phyloP scores from a whole-genome alignment of 1,140 invertebrate genomes.

The Ooceraea biroi region DNA sequence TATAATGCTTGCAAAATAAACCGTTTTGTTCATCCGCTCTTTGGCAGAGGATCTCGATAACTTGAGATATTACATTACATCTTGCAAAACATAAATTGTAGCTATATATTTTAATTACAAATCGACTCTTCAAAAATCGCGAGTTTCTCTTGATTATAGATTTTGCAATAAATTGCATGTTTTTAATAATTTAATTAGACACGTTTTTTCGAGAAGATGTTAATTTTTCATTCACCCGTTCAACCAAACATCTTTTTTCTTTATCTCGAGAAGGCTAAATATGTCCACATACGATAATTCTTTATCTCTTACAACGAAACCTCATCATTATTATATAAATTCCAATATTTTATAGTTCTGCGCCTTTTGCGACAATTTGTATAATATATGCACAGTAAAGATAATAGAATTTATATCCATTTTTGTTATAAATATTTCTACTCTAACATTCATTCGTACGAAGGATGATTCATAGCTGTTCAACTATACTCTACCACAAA shows the following conservation, averaged over 20 bases:
- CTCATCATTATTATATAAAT: background rate
- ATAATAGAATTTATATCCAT: background rate
- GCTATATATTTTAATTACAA: background rate
- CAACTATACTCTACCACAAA: background rate
- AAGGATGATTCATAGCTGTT: conserved; percentile 1
- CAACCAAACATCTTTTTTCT: no score
- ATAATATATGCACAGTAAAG: background rate
- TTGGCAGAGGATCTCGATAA: background rate
- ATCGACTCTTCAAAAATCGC: background rate
- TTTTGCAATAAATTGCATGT: background rate
- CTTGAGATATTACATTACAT: background rate
- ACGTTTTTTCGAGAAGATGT: background rate
- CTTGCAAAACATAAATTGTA: background rate
- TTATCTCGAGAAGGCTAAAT: no score
- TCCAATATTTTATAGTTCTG: background rate
- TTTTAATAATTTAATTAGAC: background rate
- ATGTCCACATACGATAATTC: no score
- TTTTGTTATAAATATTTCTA: background rate
- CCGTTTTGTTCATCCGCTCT: no score
- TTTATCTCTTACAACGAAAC: background rate
- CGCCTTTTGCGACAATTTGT: background rate
- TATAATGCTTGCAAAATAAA: background rate
- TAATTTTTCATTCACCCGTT: background rate
- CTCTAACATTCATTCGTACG: background rate
- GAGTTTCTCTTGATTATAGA: background rate